Base-by-base conservation (phyloP, 2,888 invertebrate species). In the Notocelia uddmanniana region DNA sequence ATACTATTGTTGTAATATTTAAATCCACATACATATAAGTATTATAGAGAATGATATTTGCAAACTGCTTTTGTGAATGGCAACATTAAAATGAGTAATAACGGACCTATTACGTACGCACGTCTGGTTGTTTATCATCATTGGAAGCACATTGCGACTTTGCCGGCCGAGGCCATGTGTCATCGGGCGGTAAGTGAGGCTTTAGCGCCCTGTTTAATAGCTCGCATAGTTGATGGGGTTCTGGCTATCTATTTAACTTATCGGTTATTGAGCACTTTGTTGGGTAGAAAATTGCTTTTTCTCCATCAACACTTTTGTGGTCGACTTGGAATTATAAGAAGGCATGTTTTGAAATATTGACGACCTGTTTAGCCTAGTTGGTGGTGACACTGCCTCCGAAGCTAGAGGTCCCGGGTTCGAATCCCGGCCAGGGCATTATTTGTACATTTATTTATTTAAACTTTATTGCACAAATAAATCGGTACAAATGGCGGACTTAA, bases 131-230 rank as follows among this genome's bases (percentile, higher is more conserved):
- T 50, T 50, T 19, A 19, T 50, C 50, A 50, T 50, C 50, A 50
- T 50, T 50, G 18, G 50, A 19, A 50, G 50, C 50, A 19, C 50
- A 18, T 50, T 50, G 19, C 19, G 50, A 50, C 19, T 50, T 50
- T 50, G 50, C 50, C 50, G 50, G 50, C 50, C 50, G 19, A 9
- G 50, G 11, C 50, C 50, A 19, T 50, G 3, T 50, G 50, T 50
- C 50, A 50, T 50, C 50, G 50, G 50, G 50, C 19, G 19, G 50
- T 18, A 50, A 50, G 50, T 50, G 50, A 18, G 19, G 50, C 50
- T 9, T 50, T 50, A 50, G 11, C 50, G 50, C 3, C 19, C 50
- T 50, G 50, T 50, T 50, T 45, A 45, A 50, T 50, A 50, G 50
- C 50, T 19, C 50, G 50, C 18, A 0, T 18, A 19, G 18, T 50